Conservation (phyloP, 1,140 invertebrate species). For the Philotrypesis tridentata region DNA sequence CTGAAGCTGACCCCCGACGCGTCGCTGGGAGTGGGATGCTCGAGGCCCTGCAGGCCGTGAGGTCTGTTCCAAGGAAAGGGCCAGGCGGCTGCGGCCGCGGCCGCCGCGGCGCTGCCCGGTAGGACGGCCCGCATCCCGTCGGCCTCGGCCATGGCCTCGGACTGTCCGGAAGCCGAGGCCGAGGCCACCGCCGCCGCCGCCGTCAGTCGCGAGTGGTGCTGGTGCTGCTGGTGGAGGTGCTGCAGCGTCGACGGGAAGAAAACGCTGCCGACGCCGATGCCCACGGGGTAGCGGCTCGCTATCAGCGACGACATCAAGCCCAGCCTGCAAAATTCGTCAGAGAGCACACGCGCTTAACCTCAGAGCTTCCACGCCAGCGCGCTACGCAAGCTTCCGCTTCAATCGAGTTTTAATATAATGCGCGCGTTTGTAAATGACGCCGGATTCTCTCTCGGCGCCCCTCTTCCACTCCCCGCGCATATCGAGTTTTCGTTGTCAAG, state of each 20-base stretch:
- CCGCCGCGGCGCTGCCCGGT: slow-evolving; percentile 58
- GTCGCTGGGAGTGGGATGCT: slow-evolving; percentile 68
- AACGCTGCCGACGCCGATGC: slow-evolving; percentile 72
- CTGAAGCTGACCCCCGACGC: slow-evolving; percentile 62
- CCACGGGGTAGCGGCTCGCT: slow-evolving; percentile 81
- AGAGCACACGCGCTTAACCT: too few species aligned
- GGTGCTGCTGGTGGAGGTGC: slow-evolving; percentile 69
- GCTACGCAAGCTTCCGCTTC: too few species aligned
- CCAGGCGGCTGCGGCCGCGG: slow-evolving; percentile 60
- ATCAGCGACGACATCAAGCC: slow-evolving; percentile 82
- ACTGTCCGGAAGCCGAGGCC: slow-evolving; percentile 63
- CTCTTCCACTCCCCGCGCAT: neutral
- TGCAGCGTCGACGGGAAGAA: slow-evolving; percentile 72
- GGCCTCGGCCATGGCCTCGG: slow-evolving; percentile 57
- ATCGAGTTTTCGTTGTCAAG: slow-evolving; percentile 16
- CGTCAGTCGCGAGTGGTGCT: slow-evolving; percentile 67
- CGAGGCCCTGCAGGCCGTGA: slow-evolving; percentile 67
- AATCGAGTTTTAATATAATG: neutral
- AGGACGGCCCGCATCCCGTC: slow-evolving; percentile 68
- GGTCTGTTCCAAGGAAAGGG: slow-evolving; percentile 72
- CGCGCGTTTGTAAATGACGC: slow-evolving; percentile 2
- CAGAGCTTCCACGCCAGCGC: too few species aligned
- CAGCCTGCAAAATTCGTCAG: slow-evolving; percentile 81
- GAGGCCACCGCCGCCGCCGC: slow-evolving; percentile 64
- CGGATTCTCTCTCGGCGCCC: too few species aligned